Evolutionary conservation across 2,797 vertebrate genomes (phyloP).

Genomic region (Threskiornis aethiopicus): DNA sequence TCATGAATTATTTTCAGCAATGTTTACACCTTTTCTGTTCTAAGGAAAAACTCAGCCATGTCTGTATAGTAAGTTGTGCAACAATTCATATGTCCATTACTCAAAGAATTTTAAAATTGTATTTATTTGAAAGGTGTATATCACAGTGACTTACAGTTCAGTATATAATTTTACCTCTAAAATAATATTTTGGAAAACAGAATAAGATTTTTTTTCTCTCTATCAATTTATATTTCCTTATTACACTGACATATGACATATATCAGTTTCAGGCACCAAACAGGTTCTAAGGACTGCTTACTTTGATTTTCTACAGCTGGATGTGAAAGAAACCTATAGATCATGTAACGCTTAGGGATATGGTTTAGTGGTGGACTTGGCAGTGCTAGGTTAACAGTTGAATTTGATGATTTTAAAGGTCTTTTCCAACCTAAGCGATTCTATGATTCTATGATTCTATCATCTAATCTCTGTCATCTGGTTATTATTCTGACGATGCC

Average conservation of each 20-base stretch:
- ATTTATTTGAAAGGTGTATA: background rate
- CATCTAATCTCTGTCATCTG: background rate
- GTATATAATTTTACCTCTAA: background rate
- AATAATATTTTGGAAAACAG: background rate
- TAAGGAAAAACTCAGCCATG: background rate
- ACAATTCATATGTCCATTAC: background rate
- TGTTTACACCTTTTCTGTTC: background rate
- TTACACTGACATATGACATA: background rate
- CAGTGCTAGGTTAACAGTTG: too few species aligned
- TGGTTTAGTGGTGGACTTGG: too few species aligned
- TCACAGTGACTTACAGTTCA: background rate
- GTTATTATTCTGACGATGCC: background rate
- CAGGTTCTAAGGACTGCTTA: background rate
- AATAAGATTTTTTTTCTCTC: background rate
- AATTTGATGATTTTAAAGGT: too few species aligned
- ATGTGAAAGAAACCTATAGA: background rate
- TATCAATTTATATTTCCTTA: background rate
- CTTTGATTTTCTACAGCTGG: background rate
- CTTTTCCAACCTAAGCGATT: too few species aligned
- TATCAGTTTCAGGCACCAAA: background rate
- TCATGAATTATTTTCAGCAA: background rate
- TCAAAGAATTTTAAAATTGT: background rate
- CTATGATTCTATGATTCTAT: too few species aligned
- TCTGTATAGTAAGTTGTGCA: background rate
- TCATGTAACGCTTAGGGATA: too few species aligned